phyloP scores from a whole-genome alignment of 2,797 vertebrate species.

The Fringilla coelebs region DNA sequence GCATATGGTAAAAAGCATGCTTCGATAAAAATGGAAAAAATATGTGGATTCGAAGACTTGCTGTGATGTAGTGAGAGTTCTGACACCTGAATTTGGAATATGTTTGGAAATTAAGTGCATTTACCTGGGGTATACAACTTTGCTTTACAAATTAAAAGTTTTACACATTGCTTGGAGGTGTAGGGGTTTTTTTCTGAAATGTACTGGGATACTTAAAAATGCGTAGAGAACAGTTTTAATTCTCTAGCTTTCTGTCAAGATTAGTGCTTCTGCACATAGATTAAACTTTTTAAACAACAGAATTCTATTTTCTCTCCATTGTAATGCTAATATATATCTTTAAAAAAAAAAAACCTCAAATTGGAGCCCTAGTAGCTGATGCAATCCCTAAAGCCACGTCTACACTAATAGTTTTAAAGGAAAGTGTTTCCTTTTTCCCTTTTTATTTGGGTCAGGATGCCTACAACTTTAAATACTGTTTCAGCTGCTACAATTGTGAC shows the following conservation, averaged over 20 bases:
- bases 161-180: background rate
- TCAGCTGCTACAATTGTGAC: conserved; percentile 45
- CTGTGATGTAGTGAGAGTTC: background rate
- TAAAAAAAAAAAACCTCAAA: background rate
- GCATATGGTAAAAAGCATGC: background rate
- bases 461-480: conserved; percentile 61
- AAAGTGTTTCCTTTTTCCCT: conserved; percentile 33
- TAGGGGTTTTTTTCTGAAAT: background rate
- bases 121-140: background rate
- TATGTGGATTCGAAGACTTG: background rate
- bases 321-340: background rate
- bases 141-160: background rate
- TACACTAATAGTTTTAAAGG: conserved; percentile 26
- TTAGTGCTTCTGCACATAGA: background rate
- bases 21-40: background rate
- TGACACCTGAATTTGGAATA: background rate
- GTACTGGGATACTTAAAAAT: background rate
- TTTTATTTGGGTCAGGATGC: conserved; percentile 42
- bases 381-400: conserved; percentile 52
- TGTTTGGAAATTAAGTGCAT: background rate
- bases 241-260: background rate
- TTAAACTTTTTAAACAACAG: background rate
- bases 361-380: conserved; percentile 31
- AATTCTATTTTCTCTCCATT: background rate
- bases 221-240: background rate